A percentile compares a stretch with the other conserved stretches of the same genome.
phyloP scores from a whole-genome alignment of 2,888 invertebrate species.

The Orgyia antiqua region DNA sequence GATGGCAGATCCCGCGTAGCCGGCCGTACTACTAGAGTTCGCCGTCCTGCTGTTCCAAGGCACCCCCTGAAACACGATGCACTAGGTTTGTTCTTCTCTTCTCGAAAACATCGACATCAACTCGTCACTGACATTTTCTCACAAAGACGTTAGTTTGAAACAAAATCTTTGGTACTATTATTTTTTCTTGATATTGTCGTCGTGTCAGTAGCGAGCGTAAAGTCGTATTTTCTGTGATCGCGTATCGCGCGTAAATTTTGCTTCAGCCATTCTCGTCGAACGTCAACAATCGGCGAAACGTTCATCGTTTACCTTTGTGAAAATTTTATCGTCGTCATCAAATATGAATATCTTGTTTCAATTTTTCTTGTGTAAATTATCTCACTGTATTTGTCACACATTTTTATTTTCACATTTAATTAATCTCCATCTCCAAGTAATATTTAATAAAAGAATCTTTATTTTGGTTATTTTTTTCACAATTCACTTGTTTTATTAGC shows the following conservation, averaged over 20 bases:
- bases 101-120: constrained; percentile 29
- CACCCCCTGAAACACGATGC: constrained; percentile 77
- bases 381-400: no score
- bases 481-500: constrained; percentile 14
- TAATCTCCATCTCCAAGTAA: no score
- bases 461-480: not conserved
- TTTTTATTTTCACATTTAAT: no score
- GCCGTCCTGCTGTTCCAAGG: constrained; percentile 85
- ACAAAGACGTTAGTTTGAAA: constrained; percentile 10
- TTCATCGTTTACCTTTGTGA: constrained; percentile 43
- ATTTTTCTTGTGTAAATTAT: no score
- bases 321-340: constrained; percentile 19
- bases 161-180: constrained; percentile 12
- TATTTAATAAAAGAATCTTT: no score
- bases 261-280: constrained; percentile 41
- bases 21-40: constrained; percentile 81
- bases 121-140: constrained; percentile 27
- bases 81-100: constrained; percentile 50
- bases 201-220: constrained; percentile 37
- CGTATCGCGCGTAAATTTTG: constrained; percentile 52
- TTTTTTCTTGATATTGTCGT: constrained; percentile 33
- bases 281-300: constrained; percentile 62
- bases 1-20: constrained; percentile 70
- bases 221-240: constrained; percentile 51
- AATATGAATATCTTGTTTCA: not conserved